phyloP scores from a whole-genome alignment of 2,888 invertebrate genomes.

The Spodoptera picta region DNA sequence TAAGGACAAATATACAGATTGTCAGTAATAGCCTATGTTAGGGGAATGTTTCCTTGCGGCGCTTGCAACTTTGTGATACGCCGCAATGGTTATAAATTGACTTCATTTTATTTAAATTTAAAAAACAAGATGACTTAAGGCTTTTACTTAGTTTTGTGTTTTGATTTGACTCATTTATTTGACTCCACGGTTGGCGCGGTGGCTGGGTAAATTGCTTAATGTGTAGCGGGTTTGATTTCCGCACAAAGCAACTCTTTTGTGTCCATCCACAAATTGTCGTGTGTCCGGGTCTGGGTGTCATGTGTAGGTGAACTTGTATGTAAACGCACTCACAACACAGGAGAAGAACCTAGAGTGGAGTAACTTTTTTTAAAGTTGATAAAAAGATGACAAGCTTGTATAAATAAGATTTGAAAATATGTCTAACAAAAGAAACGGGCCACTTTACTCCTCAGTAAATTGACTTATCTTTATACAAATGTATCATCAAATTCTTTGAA shows the following conservation, averaged over 20 bases:
- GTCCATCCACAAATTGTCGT: too few species aligned
- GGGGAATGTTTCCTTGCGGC: constrained; percentile 44
- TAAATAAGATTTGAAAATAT: constrained; percentile 27
- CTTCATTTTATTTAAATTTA: constrained; percentile 49
- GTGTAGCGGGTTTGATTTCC: too few species aligned
- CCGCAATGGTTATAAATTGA: constrained; percentile 43
- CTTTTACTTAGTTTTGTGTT: constrained; percentile 11
- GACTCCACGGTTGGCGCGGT: too few species aligned
- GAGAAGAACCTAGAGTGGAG: too few species aligned
- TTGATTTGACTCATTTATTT: constrained; percentile 3
- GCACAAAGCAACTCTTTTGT: too few species aligned
- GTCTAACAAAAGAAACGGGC: constrained; percentile 5
- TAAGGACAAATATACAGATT: constrained; percentile 55
- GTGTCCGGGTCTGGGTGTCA: too few species aligned
- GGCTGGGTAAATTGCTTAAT: too few species aligned
- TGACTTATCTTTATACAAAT: constrained; percentile 34
- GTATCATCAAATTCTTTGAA: constrained; percentile 29
- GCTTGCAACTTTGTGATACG: constrained; percentile 43
- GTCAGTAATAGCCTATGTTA: constrained; percentile 41
- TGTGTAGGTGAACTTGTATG: too few species aligned
- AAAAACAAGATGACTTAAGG: constrained; percentile 21
- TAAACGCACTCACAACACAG: too few species aligned
- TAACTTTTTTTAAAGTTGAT: neutral
- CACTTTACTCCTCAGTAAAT: constrained; percentile 7
- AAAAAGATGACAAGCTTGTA: neutral